phyloP scores from a whole-genome alignment of 2,797 vertebrate genomes.

The Crossoptilon crossoptilon region DNA sequence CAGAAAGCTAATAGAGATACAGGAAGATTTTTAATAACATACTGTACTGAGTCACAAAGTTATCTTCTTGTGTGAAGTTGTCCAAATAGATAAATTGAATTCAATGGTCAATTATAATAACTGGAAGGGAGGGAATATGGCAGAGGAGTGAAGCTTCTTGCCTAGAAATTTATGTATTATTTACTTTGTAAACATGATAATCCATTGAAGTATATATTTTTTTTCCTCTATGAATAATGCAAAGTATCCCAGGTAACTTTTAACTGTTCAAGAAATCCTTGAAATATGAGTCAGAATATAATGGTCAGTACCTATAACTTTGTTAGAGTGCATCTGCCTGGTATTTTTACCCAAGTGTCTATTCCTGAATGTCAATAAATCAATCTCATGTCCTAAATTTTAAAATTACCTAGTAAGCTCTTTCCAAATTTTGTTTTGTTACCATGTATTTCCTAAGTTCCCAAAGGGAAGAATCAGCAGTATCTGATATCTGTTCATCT shows the following conservation, averaged over 20 bases:
- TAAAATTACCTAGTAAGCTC: not conserved
- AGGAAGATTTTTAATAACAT: not conserved
- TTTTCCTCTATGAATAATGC: not conserved
- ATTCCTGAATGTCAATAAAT: not conserved
- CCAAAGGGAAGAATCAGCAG: not conserved
- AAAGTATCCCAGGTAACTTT: not conserved
- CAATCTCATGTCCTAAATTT: not conserved
- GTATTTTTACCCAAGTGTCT: not conserved
- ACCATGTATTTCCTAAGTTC: not conserved
- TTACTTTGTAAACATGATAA: not conserved
- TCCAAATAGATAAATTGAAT: not conserved
- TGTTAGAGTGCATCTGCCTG: not conserved
- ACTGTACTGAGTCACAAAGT: not conserved
- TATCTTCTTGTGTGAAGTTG: not conserved
- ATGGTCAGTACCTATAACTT: not conserved
- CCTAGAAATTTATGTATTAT: not conserved
- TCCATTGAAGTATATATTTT: fast-evolving
- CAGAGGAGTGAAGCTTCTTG: not conserved
- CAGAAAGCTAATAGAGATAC: not conserved
- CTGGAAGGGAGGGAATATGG: not conserved
- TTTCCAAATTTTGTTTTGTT: not conserved
- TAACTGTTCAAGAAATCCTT: not conserved
- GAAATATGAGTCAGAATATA: not conserved
- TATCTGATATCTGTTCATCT: not conserved
- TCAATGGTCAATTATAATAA: not conserved